Conservation (phyloP, 2,113 vertebrate species). For the Sitta europaea region DNA sequence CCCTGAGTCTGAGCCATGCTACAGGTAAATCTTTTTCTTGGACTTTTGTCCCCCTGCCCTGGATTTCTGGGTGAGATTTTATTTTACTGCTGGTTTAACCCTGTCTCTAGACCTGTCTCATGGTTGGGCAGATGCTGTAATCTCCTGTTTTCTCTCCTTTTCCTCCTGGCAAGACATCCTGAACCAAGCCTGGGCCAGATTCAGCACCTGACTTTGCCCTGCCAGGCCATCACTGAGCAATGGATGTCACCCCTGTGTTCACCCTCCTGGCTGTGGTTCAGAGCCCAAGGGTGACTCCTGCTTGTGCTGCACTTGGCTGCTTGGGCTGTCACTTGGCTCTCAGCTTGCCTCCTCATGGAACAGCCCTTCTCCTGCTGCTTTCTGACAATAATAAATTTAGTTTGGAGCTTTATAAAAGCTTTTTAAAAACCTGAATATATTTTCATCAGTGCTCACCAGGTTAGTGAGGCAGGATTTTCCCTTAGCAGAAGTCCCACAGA, state of each 20-base stretch:
- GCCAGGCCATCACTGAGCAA: too few species aligned
- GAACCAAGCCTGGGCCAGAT: too few species aligned
- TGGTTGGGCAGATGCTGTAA: neutral
- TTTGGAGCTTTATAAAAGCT: neutral
- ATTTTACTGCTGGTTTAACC: neutral
- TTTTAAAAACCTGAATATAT: neutral
- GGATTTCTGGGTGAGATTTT: neutral
- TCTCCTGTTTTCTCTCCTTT: neutral
- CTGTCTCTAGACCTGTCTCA: neutral
- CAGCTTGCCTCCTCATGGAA: neutral
- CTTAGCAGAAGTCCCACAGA: neutral
- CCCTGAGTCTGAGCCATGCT: rapidly evolving
- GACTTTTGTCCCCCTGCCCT: neutral
- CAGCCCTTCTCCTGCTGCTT: neutral
- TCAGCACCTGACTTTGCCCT: neutral
- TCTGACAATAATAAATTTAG: neutral
- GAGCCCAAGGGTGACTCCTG: neutral
- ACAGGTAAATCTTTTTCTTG: neutral
- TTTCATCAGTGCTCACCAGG: neutral
- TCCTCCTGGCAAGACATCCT: neutral
- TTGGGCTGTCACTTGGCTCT: too few species aligned
- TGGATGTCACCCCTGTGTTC: neutral
- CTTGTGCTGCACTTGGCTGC: neutral
- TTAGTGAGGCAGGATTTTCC: neutral
- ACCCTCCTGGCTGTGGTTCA: too few species aligned